Conservation (phyloP, 1,140 invertebrate genomes). For the Macrotrachela quadricornifera region DNA sequence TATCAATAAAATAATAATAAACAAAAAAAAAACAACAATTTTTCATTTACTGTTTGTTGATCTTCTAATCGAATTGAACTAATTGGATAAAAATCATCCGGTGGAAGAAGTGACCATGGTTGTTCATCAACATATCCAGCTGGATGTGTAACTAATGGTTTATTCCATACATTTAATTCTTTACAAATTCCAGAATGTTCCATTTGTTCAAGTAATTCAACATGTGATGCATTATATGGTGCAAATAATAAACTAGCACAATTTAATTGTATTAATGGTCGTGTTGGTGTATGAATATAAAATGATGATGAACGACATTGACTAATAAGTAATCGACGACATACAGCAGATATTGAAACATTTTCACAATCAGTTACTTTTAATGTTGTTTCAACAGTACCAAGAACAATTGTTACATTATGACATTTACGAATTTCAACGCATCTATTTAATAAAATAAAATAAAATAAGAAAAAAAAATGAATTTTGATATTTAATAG, state of each 20-base stretch:
- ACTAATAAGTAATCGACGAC: constrained; percentile 16
- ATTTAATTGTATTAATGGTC: constrained; percentile 22
- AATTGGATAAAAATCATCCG: constrained; percentile 19
- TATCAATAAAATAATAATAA: too few species aligned
- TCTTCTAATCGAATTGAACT: too few species aligned
- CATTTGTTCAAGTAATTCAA: constrained; percentile 24
- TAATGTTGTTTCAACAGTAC: constrained; percentile 24
- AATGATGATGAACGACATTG: constrained; percentile 21
- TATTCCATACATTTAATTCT: constrained; percentile 23
- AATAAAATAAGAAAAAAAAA: too few species aligned
- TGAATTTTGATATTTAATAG: too few species aligned
- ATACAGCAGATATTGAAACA: constrained; percentile 21
- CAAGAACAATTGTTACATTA: constrained; percentile 25
- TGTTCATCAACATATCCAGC: constrained; percentile 20
- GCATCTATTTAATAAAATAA: constrained; percentile 17
- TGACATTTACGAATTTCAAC: constrained; percentile 30
- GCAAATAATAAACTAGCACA: constrained; percentile 23
- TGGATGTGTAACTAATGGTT: constrained; percentile 20
- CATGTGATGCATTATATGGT: constrained; percentile 27
- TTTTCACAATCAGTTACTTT: constrained; percentile 26
- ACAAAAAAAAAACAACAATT: too few species aligned
- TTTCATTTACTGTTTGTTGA: too few species aligned
- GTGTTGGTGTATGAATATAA: constrained; percentile 24
- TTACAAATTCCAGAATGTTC: constrained; percentile 14
- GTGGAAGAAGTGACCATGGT: constrained; percentile 22